A percentile compares a stretch with the other conserved stretches of the same genome.
These are phyloP conservation scores for Drosophila sordidula DNA, from an alignment of 2,888 invertebrate genomes.

Conservation along the genomic window DNA sequence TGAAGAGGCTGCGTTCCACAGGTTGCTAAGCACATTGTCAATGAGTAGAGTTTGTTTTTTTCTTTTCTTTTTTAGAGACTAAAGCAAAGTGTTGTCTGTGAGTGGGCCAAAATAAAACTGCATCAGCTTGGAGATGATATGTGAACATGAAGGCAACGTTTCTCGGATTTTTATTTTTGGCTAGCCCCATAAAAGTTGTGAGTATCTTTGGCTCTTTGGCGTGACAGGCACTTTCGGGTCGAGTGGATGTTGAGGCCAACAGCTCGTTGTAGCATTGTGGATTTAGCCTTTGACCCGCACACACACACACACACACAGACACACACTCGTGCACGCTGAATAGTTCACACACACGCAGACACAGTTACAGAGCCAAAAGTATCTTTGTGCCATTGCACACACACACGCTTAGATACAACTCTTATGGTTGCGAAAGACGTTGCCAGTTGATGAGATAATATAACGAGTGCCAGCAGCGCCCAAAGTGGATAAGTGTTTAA, in stretches of 20 bases:
- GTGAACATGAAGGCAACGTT: conserved; percentile 8
- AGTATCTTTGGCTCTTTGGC: conserved; percentile 30
- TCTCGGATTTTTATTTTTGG: conserved; percentile 48
- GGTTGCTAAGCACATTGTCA: conserved; percentile 71
- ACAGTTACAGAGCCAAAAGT: conserved; percentile 20
- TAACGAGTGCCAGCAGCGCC: conserved; percentile 61
- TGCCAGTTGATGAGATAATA: conserved; percentile 74
- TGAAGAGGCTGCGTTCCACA: conserved; percentile 82
- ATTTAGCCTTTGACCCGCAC: conserved; percentile 70
- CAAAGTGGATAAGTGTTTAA: conserved; percentile 76
- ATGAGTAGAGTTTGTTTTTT: conserved; percentile 11
- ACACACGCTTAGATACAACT: conserved; percentile 36
- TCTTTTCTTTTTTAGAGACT: conserved; percentile 10
- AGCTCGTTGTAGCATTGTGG: conserved; percentile 65
- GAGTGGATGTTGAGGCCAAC: conserved; percentile 58
- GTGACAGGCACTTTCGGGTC: conserved; percentile 53
- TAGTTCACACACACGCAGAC: conserved; percentile 34
- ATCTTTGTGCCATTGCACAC: conserved; percentile 19
- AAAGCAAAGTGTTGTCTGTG: conserved; percentile 5
- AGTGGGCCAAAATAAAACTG: conserved; percentile 20
- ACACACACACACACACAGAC: conserved; percentile 33
- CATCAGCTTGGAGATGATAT: conserved; percentile 21
- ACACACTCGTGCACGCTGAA: conserved; percentile 24
- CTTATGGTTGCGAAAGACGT: conserved; percentile 65
- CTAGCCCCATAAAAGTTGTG: conserved; percentile 45